Evolutionary conservation across 1,140 invertebrate species (phyloP).

Genomic region (Bombus pyrosoma): DNA sequence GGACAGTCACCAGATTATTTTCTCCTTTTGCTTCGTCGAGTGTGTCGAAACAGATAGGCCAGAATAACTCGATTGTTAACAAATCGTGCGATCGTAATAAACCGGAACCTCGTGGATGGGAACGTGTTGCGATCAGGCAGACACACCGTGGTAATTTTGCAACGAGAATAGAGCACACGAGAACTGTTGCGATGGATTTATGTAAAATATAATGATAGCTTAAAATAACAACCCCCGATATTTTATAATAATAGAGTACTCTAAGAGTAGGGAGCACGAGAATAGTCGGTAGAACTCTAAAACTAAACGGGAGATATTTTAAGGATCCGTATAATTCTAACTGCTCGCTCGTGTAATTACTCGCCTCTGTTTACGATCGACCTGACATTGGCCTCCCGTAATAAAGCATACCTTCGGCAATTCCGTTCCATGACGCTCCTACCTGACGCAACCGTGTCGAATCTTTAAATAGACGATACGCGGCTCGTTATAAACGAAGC

Average conservation of each 20-base stretch:
- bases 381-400: not conserved
- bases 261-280: not conserved
- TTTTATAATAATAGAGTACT: not conserved
- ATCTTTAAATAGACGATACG: not conserved
- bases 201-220: not conserved
- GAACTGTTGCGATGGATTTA: not conserved
- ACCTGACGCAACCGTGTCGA: constrained; percentile 6
- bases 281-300: not conserved
- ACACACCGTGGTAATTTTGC: not conserved
- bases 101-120: not conserved
- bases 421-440: not conserved
- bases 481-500: not conserved
- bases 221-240: not conserved
- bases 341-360: not conserved
- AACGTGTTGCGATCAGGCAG: too few relatives aligned
- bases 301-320: not conserved
- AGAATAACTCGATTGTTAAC: constrained; percentile 18
- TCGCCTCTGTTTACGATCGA: constrained; percentile 19
- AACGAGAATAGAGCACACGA: not conserved
- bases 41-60: not conserved
- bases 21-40: not conserved
- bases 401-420: constrained; percentile 1
- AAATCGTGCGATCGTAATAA: not conserved
- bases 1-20: not conserved
- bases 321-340: not conserved